A percentile compares a stretch with the other conserved stretches of the same genome.
Conservation (phyloP, 2,113 vertebrate genomes). For the Osmerus mordax region DNA sequence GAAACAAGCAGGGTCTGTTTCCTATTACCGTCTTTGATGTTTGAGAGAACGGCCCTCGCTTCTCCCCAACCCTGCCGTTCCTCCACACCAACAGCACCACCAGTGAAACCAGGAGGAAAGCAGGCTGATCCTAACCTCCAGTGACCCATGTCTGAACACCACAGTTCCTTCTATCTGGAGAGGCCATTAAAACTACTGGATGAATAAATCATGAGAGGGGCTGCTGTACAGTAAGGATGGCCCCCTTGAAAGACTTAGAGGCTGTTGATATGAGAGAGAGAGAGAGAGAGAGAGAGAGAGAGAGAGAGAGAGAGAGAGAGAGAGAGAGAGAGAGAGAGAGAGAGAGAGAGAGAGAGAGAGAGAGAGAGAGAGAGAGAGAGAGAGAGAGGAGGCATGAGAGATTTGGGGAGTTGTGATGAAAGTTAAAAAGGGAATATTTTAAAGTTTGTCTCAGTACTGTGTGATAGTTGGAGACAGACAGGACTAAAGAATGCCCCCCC, state of each 20-base stretch:
- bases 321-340: neutral
- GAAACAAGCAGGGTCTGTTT: slow-evolving; percentile 24
- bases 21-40: slow-evolving; percentile 26
- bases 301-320: neutral
- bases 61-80: no score
- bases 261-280: neutral
- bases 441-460: no score
- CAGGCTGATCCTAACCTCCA: slow-evolving; percentile 9
- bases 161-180: slow-evolving; percentile 17
- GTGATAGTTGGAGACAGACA: no score
- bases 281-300: neutral
- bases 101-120: slow-evolving; percentile 16
- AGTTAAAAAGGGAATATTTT: neutral
- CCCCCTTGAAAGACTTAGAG: slow-evolving; percentile 13
- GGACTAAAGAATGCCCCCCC: no score
- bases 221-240: neutral
- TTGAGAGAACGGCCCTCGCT: neutral
- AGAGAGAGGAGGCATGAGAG: neutral
- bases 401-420: neutral
- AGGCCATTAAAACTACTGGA: slow-evolving; percentile 20
- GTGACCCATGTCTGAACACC: slow-evolving; percentile 7
- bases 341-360: no score
- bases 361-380: neutral
- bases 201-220: slow-evolving; percentile 12
- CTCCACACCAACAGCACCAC: slow-evolving; percentile 6